Evolutionary conservation across 2,888 invertebrate species (phyloP), one percentile per base, ranked within the genome.

Genomic region (Dinocampus coccinellae): DNA sequence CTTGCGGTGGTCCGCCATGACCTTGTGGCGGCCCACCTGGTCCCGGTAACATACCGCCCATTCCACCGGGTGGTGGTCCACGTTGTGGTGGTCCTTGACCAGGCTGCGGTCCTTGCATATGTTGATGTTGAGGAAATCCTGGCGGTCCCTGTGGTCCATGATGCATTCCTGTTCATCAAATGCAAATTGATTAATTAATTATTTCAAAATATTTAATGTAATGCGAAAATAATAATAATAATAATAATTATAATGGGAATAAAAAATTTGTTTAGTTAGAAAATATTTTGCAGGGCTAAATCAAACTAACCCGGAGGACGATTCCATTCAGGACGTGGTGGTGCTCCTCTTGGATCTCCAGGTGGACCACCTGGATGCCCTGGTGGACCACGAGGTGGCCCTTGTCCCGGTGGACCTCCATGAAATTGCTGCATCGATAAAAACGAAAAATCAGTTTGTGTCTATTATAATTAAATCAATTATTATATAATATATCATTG

Each of bases 301-400:
- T n/a, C n/a, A n/a, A 52, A 71, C 77, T 81, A 82, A 89, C 90
- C 89, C 73, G 93, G 93, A 63, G 93, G 93, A 75, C 93, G 88
- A 83, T 91, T 93, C 94, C 94, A 94, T 81, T 93, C 93, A 0
- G 92, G 92, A 34, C 93, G 90, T 13, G 92, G 92, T 55, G 88
- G 88, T 39, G 86, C 86, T 72, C 84, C 87, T 76, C 89, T 87
- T 16, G 90, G 92, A 85, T 92, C 91, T 83, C 91, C 90, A 33
- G 90, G 91, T 83, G 90, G 89, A 65, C 90, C 90, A 77, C 90
- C 88, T 9, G 90, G 90, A 67, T 90, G 90, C 66, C 90, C 90
- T 42, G 88, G 89, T 67, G 89, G 88, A 16, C 88, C 88, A 24
- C 88, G 85, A 16, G 88, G 88, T 64, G 88, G 89, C 52, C 89